phyloP scores from a whole-genome alignment of 2,888 invertebrate genomes.

The Nomada ruficornis region DNA sequence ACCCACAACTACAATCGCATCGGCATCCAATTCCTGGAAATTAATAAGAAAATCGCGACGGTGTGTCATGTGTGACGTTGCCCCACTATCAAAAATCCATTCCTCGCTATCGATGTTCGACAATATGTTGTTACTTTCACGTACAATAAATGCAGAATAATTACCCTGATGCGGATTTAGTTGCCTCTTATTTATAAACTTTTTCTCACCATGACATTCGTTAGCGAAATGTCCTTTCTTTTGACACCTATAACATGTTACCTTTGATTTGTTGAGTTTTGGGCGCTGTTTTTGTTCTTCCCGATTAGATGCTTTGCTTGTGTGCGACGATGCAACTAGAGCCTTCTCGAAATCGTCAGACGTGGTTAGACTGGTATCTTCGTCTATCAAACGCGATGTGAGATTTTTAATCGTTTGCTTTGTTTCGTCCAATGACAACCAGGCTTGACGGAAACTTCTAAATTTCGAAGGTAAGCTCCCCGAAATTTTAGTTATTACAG shows the following conservation, averaged over 20 bases:
- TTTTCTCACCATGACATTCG: background rate
- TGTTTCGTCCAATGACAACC: conserved; percentile 7
- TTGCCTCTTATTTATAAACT: background rate
- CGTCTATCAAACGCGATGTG: conserved; percentile 12
- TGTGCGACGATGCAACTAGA: conserved; percentile 3
- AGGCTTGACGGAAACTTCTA: conserved; percentile 6
- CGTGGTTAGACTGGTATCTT: background rate
- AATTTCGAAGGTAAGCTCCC: conserved; percentile 7
- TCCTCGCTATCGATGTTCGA: background rate
- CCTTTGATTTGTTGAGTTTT: conserved; percentile 13
- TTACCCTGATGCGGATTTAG: background rate
- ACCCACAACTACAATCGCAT: background rate
- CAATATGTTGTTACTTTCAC: background rate
- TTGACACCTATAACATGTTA: conserved; percentile 13
- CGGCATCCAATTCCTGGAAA: background rate
- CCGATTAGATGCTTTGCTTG: background rate
- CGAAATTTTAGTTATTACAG: background rate
- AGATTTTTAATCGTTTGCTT: conserved; percentile 14
- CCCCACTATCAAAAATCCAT: conserved; percentile 11
- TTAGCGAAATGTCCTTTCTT: conserved; percentile 19
- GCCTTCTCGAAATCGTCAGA: background rate
- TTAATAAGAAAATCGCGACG: conserved; percentile 4
- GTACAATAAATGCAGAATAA: conserved; percentile 8
- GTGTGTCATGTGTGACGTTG: conserved; percentile 16
- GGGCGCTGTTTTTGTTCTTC: background rate